Conservation (phyloP, 2,888 invertebrate genomes). For the Petrolisthes cinctipes region DNA sequence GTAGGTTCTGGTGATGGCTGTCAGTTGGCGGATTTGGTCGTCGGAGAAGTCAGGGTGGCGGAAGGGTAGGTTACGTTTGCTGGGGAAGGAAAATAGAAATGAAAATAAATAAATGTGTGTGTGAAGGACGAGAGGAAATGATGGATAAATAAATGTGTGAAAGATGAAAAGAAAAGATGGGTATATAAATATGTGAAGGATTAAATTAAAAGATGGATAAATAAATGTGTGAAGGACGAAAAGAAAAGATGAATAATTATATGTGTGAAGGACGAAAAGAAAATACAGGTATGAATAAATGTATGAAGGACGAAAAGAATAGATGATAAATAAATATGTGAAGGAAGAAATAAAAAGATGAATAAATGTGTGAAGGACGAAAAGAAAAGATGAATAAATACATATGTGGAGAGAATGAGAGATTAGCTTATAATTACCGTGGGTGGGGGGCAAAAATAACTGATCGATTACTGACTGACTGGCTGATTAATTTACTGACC, state of each 20-base stretch:
- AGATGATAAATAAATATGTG: neutral
- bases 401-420: neutral
- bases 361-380: neutral
- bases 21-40: constrained; percentile 65
- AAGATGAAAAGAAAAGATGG: neutral
- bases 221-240: neutral
- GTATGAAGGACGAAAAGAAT: neutral
- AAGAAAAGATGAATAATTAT: neutral
- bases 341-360: neutral
- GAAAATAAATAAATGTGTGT: neutral
- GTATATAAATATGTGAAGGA: neutral
- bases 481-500: too few relatives aligned
- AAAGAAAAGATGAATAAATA: neutral
- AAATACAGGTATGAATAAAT: neutral
- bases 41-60: constrained; percentile 65
- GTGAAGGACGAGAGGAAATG: neutral
- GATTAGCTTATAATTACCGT: neutral
- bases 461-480: neutral
- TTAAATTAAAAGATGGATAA: neutral
- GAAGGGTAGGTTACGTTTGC: constrained; percentile 63
- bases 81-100: constrained; percentile 8
- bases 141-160: too few relatives aligned
- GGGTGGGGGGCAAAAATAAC: neutral
- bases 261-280: neutral
- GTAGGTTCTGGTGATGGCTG: constrained; percentile 55